Percentiles rank a stretch among this genome's conserved stretches.
Conservation (phyloP, 2,888 invertebrate genomes). For the Dexiosoma caninum region DNA sequence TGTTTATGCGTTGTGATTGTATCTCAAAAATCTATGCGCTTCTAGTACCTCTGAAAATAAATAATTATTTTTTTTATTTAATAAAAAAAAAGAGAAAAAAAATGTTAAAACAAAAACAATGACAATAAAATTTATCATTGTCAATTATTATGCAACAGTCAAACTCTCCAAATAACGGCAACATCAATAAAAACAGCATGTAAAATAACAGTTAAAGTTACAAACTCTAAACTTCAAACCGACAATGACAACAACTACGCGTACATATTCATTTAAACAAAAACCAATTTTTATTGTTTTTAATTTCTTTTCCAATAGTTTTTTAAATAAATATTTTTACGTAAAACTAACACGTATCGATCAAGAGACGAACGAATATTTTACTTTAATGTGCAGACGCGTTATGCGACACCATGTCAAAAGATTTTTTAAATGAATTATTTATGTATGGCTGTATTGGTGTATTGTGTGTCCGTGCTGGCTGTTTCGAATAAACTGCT, state of each 20-base stretch:
- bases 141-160: conserved; percentile 67
- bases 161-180: conserved; percentile 59
- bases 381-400: neutral
- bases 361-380: conserved; percentile 26
- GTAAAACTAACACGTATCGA: conserved; percentile 62
- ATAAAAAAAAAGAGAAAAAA: conserved; percentile 11
- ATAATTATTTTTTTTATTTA: neutral
- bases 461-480: neutral
- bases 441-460: neutral
- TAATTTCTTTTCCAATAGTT: neutral
- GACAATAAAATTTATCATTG: conserved; percentile 62
- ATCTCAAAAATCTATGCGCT: conserved; percentile 24
- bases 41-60: conserved; percentile 31
- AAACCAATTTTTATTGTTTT: neutral
- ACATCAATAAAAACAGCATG: conserved; percentile 12
- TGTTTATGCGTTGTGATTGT: neutral
- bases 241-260: neutral
- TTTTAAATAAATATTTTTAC: conserved; percentile 24
- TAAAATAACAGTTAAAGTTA: conserved; percentile 35
- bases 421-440: neutral
- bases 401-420: conserved; percentile 21
- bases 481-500: conserved; percentile 4
- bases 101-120: conserved; percentile 37
- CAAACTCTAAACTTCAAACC: conserved; percentile 30
- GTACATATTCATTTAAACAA: conserved; percentile 14